Percentiles rank a stretch among this genome's conserved stretches.
Conservation (phyloP, 2,888 invertebrate species). For the Agriotes lineatus region DNA sequence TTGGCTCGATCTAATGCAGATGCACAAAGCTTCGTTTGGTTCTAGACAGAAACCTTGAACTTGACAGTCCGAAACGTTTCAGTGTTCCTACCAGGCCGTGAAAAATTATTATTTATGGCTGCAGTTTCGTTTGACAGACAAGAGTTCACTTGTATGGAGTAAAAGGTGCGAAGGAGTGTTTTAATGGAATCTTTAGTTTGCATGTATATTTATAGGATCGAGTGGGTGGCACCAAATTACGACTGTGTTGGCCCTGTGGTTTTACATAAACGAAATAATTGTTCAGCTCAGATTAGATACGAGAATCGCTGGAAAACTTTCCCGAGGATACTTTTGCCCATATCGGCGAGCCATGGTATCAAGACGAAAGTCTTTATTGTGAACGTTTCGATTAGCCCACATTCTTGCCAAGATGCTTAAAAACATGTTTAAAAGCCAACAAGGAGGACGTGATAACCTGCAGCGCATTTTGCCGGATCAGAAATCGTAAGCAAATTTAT, state of each 20-base stretch:
- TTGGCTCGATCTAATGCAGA: not conserved
- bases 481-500: too few relatives aligned
- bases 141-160: slow-evolving; percentile 32
- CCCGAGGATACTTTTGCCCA: not conserved
- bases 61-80: slow-evolving; percentile 28
- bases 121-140: slow-evolving; percentile 38
- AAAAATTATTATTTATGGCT: slow-evolving; percentile 38
- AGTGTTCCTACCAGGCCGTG: slow-evolving; percentile 7
- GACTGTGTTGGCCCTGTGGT: slow-evolving; percentile 13
- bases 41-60: slow-evolving; percentile 41
- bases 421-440: not conserved
- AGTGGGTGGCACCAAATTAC: slow-evolving; percentile 44
- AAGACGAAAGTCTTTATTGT: not conserved
- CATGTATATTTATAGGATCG: slow-evolving; percentile 40
- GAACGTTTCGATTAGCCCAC: not conserved
- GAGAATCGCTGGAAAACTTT: slow-evolving; percentile 1
- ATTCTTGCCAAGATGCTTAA: not conserved
- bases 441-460: too few relatives aligned
- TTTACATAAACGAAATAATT: not conserved
- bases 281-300: slow-evolving; percentile 1
- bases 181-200: slow-evolving; percentile 43
- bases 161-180: slow-evolving; percentile 46
- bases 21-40: not conserved
- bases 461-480: not conserved
- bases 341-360: not conserved